These are phyloP conservation scores for Schizaphis graminum DNA, from an alignment of 2,888 invertebrate species.

Conservation along the genomic window DNA sequence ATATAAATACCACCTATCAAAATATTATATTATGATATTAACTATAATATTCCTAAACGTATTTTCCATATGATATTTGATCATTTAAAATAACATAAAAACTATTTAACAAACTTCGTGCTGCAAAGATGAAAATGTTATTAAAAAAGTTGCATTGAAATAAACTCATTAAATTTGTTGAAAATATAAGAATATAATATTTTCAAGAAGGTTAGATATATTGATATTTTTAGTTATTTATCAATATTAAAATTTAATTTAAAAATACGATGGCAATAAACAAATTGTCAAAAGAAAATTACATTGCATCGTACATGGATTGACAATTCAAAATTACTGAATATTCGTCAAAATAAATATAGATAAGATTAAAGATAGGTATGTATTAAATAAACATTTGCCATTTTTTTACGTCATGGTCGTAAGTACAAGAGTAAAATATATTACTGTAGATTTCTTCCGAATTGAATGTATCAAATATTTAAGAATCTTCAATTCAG, in stretches of 20 bases:
- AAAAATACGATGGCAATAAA: neutral
- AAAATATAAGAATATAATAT: neutral
- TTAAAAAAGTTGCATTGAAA: neutral
- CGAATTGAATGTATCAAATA: constrained; percentile 43
- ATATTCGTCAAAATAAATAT: neutral
- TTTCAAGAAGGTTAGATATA: neutral
- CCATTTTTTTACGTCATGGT: neutral
- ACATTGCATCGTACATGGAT: neutral
- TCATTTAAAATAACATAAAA: neutral
- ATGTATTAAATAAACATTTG: constrained; percentile 39
- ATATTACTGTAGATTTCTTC: neutral
- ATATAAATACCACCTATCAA: neutral
- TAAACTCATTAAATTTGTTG: neutral
- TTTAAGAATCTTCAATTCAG: neutral
- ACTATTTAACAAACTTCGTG: neutral
- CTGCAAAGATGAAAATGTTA: neutral
- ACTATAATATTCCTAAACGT: neutral
- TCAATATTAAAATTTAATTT: neutral
- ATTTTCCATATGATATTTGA: neutral
- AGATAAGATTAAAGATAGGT: neutral
- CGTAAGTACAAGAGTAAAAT: neutral
- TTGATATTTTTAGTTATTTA: neutral
- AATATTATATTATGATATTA: neutral
- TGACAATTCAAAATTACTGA: neutral
- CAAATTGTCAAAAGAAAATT: neutral